phyloP scores from a whole-genome alignment of 2,797 vertebrate species.

The Iguana delicatissima region DNA sequence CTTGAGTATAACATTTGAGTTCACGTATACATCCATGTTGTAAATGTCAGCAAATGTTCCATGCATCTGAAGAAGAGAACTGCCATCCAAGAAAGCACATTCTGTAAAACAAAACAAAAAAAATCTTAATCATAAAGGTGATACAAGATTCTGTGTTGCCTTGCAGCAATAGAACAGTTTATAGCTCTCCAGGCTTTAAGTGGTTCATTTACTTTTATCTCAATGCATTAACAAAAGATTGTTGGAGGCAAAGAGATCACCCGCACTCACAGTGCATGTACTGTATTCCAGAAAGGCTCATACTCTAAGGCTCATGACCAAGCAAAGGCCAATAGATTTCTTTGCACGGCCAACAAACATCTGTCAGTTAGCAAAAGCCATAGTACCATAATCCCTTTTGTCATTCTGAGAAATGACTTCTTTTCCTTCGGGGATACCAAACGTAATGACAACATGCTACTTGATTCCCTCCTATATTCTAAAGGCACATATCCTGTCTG shows the following conservation, averaged over 20 bases:
- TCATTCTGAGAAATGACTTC: background rate
- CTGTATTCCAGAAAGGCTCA: background rate
- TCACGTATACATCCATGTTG: too few relatives aligned
- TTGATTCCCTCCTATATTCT: background rate
- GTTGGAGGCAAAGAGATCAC: background rate
- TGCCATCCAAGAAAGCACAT: too few relatives aligned
- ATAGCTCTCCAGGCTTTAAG: background rate
- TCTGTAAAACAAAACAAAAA: too few relatives aligned
- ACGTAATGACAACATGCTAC: background rate
- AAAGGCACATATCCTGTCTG: background rate
- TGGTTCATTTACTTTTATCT: constrained; percentile 7
- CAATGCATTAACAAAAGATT: background rate
- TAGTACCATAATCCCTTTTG: background rate
- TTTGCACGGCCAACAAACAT: constrained; percentile 9
- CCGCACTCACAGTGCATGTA: background rate
- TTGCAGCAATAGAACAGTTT: background rate
- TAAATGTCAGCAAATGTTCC: too few relatives aligned
- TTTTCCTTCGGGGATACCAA: background rate
- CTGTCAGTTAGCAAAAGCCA: constrained; percentile 15
- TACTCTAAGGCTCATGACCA: constrained; percentile 1
- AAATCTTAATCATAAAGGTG: too few relatives aligned
- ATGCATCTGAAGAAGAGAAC: too few relatives aligned
- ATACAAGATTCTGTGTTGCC: too few relatives aligned
- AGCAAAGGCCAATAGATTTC: constrained; percentile 4
- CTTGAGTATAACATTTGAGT: too few relatives aligned